Base-by-base conservation (phyloP, 2,113 vertebrate genomes). In the Copsychus sechellarum region DNA sequence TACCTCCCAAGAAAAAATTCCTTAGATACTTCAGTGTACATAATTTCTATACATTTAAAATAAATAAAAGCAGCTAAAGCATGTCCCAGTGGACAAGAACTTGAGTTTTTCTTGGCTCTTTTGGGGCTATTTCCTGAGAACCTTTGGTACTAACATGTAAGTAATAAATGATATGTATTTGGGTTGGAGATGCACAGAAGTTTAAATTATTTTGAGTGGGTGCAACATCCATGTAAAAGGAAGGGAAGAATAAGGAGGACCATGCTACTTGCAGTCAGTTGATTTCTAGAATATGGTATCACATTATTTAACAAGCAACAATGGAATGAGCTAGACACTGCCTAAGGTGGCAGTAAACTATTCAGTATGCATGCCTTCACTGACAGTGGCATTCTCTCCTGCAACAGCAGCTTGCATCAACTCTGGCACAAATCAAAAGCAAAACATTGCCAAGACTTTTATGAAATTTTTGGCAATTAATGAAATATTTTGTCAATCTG, bases 221-320 rank as follows among this genome's bases (percentile, higher is more conserved):
- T 31, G 13, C 6, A 28, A 25, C 1, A 45, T 12, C 1, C 8
- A 24, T 7, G 6, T 34, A 23, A 85, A 43, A 3, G 11, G 2
- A 19, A 57, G 8, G 8, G 2, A 2, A 26, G 3, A 15, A 31
- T 50, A 65, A 53, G 23, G n/a, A 81, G 81, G 7, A 50, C 5
- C 2, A 3, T 54, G 10, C 8, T 70, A 22, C 16, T 67, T 9
- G 8, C 28, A 81, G 48, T 70, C 29, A 42, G 4, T 36, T 50
- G 22, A 36, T 47, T 51, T 47, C 34, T 66, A 36, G n/a, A 66
- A 70, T 12, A 26, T 2, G 38, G 7, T 18, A 40, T 76, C 51
- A 66, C 21, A 19, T 48, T 31, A 42, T 65, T 76, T 71, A 82
- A 47, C 9, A 89, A 40, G 21, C 15, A 58, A 77, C 21, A 65